Evolutionary conservation across 35 echinoderm and acorn worm genomes (phyloP).

Genomic region (Ophioderma brevispina): DNA sequence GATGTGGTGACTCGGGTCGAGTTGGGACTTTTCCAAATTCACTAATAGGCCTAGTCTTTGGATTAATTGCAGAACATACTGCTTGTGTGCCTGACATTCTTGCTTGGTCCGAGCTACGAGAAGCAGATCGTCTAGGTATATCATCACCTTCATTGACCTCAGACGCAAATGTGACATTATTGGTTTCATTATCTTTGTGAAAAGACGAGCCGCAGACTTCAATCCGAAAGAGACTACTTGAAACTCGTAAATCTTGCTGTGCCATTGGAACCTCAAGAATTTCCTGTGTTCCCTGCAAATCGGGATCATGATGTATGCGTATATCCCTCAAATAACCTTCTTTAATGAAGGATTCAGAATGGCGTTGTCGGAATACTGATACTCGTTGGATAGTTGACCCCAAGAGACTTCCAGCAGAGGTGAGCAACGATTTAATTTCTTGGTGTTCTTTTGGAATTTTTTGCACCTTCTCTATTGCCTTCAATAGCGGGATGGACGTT

Average conservation of each 20-base stretch:
- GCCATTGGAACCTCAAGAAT: conserved; percentile 16
- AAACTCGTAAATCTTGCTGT: too few relatives aligned
- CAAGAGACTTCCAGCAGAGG: too few relatives aligned
- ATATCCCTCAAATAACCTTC: too few relatives aligned
- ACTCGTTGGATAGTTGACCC: too few relatives aligned
- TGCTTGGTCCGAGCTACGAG: conserved; percentile 3
- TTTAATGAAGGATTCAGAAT: too few relatives aligned
- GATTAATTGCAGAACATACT: conserved; percentile 11
- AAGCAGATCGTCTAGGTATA: conserved; percentile 43
- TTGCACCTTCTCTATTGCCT: too few relatives aligned
- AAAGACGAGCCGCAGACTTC: conserved; percentile 19
- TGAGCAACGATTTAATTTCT: too few relatives aligned
- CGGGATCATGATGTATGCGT: too few relatives aligned
- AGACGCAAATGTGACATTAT: not conserved
- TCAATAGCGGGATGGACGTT: too few relatives aligned
- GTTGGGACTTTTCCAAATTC: conserved; percentile 27
- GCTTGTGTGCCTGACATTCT: not conserved
- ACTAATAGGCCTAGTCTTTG: conserved; percentile 7
- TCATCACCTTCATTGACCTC: not conserved
- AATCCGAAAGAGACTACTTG: conserved; percentile 47
- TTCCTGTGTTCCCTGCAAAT: not conserved
- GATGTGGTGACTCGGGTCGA: conserved; percentile 13
- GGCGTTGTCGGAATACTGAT: too few relatives aligned
- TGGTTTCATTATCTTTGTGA: conserved; percentile 35
- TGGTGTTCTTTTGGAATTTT: too few relatives aligned